These are phyloP conservation scores for Mythimna loreyi DNA, from an alignment of 2,888 invertebrate genomes.

Conservation along the genomic window DNA sequence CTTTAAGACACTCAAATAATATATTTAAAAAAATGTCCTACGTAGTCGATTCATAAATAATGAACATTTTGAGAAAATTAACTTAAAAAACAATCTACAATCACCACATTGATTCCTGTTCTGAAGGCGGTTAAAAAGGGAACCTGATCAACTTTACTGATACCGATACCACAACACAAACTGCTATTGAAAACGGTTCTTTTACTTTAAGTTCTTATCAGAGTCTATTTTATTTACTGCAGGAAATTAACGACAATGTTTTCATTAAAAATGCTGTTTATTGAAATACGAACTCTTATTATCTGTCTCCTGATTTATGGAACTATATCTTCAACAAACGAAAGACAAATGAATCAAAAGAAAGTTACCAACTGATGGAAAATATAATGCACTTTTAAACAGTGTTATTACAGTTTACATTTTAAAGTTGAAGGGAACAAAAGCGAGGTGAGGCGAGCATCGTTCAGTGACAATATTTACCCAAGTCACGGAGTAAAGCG, in stretches of 20 bases:
- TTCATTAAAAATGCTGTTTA: not conserved
- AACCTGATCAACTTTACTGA: not conserved
- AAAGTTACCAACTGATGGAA: not conserved
- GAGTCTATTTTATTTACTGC: not conserved
- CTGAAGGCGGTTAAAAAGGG: not conserved
- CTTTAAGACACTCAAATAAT: too few species aligned
- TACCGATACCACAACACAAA: not conserved
- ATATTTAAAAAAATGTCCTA: too few species aligned
- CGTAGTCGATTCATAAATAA: too few species aligned
- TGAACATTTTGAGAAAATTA: too few species aligned
- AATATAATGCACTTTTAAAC: not conserved
- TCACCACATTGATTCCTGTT: too few species aligned
- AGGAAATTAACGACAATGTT: not conserved
- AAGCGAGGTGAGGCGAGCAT: not conserved
- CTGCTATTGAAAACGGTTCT: not conserved
- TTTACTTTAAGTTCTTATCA: not conserved
- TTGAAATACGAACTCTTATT: not conserved
- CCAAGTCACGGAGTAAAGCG: slow-evolving; percentile 32
- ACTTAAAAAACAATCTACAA: too few species aligned
- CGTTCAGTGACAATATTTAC: slow-evolving; percentile 14
- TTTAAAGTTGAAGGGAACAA: not conserved
- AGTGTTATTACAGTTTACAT: slow-evolving; percentile 8
- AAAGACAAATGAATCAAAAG: not conserved
- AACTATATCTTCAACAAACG: not conserved
- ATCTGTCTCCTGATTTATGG: too few species aligned